Conservation (phyloP, 2,113 vertebrate species). For the Plectropomus leopardus region DNA sequence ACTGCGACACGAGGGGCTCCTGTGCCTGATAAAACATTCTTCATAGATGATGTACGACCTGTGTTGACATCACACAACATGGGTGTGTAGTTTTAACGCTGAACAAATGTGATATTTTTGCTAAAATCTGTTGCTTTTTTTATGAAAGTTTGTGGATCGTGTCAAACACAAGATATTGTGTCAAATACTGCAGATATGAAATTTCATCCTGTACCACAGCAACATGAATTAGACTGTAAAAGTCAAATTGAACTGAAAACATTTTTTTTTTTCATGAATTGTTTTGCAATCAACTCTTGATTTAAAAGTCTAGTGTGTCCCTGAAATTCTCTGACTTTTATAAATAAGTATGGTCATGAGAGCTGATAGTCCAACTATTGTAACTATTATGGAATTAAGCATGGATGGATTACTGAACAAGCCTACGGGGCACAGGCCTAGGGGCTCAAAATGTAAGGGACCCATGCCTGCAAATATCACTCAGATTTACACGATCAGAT, state of each 20-base stretch:
- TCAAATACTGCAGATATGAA: neutral
- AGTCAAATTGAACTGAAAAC: neutral
- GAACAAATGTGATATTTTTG: neutral
- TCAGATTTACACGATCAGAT: too few species aligned
- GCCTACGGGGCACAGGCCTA: too few species aligned
- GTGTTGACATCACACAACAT: constrained; percentile 18
- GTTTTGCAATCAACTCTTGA: neutral
- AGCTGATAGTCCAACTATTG: neutral
- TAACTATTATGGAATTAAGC: neutral
- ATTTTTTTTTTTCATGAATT: neutral
- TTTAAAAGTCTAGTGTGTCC: neutral
- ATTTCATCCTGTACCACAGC: neutral
- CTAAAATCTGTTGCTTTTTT: neutral
- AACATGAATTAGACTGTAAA: neutral
- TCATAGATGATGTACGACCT: constrained; percentile 35
- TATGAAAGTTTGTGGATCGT: neutral
- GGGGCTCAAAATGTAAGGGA: too few species aligned
- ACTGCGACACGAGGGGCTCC: constrained; percentile 42
- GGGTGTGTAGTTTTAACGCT: constrained; percentile 4
- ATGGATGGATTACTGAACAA: too few species aligned
- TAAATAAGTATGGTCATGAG: neutral
- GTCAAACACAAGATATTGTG: neutral
- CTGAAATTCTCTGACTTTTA: neutral
- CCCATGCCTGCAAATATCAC: too few species aligned
- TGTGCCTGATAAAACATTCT: constrained; percentile 26